These are phyloP conservation scores for Mus spicilegus DNA, from an alignment of 2,113 vertebrate species.

Conservation along the genomic window DNA sequence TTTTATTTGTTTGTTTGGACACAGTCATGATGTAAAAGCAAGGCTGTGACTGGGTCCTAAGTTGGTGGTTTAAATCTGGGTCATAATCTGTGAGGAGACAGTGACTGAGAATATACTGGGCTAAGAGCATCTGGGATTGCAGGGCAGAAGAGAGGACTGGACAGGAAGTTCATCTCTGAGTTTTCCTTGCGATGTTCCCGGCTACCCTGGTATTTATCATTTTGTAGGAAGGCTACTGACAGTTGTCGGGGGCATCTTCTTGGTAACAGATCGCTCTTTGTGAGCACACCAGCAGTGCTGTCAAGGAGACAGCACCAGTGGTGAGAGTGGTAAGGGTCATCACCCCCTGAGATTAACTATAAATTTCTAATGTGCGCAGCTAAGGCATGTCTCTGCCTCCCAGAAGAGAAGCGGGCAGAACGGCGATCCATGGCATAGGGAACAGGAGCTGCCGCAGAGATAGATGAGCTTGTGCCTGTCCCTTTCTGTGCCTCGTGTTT, in stretches of 20 bases:
- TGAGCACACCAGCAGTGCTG: neutral
- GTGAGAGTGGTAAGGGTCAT: conserved; percentile 47
- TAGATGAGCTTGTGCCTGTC: conserved; percentile 77
- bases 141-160: neutral
- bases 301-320: neutral
- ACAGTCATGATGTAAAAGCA: neutral
- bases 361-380: conserved; percentile 36
- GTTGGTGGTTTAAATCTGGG: too few species aligned
- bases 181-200: neutral
- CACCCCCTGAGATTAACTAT: neutral
- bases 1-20: neutral
- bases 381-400: conserved; percentile 5
- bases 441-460: conserved; percentile 51
- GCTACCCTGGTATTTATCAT: neutral
- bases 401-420: conserved; percentile 54
- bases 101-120: neutral
- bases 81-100: neutral
- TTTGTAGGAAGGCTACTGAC: neutral
- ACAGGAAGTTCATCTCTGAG: neutral
- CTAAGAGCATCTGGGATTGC: neutral
- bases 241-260: neutral
- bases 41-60: neutral
- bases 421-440: conserved; percentile 39
- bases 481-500: conserved; percentile 48
- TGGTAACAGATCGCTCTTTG: neutral